Evolutionary conservation across 2,113 vertebrate species (phyloP), one percentile per base, ranked within the genome.

Genomic region (Garra rufa): DNA sequence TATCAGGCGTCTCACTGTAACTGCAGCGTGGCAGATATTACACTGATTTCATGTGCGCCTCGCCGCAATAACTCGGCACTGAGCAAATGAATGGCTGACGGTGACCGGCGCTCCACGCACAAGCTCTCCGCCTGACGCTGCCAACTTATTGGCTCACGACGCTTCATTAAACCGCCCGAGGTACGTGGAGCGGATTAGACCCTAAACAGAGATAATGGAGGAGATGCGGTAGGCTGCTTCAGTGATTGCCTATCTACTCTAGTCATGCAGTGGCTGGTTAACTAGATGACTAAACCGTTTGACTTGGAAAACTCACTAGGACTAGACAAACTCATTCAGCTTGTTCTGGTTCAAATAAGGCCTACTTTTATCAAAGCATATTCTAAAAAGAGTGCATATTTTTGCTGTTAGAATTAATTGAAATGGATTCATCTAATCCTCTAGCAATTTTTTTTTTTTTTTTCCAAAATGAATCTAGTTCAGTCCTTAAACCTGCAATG

Each of bases 91-190:
- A 92, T 89, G 91, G 88, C 83, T 48, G 50, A 88, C 85, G 46
- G 57, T 6, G 70, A 88, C 91, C 80, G 85, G 85, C 82, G n/a
- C n/a, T n/a, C n/a, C n/a, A n/a, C n/a, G n/a, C n/a, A n/a, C n/a
- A n/a, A n/a, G 83, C 82, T 88, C 93, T 92, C 90, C 90, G 90
- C 92, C 90, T 90, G 86, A 17, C 50, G 19, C 50, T 52, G 91
- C 93, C 89, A 89, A 93, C 88, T 91, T 92, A 91, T 93, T 92
- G 92, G 92, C 91, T 85, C 88, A 90, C 90, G 91, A 90, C 90
- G 93, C 90, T 92, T 90, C 90, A 94, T 95, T 94, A 94, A 92
- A 90, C 91, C 88, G 89, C 90, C 89, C 83, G 61, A 83, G 87
- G 88, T 87, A 88, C 81, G 69, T 90, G 85, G 80, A 90, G 91